Evolutionary conservation across 2,888 invertebrate genomes (phyloP), one percentile per base, ranked within the genome.

Genomic region (Saturnia japonica): DNA sequence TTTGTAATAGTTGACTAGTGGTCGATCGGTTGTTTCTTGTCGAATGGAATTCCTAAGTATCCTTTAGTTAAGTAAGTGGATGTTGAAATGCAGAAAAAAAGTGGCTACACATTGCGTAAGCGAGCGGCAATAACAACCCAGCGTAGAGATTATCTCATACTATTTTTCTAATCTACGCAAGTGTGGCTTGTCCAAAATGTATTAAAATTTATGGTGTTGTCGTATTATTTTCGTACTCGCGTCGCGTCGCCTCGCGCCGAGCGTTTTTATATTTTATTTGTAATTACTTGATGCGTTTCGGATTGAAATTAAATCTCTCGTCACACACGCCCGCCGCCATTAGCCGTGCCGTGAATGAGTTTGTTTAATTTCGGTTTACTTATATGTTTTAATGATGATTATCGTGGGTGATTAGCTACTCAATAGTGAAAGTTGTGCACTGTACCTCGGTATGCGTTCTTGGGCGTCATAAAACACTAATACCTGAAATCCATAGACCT

Each of bases 211-310:
- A 68, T 86, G 82, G 87, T 75, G 79, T 76, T 82, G 77, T 45
- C 71, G 79, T 74, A 82, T 75, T 78, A 82, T 83, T 77, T 86
- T 87, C 86, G 84, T 84, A 84, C 85, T 80, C 83, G 81, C 84
- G 85, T 82, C 83, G 85, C 80, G 76, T 74, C 74, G 85, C 80
- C 76, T 74, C 74, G 34, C 34, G 34, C 34, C 74, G 80, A 75
- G 47, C 45, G 82, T 84, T 83, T 72, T 78, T 76, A 81, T 82
- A 88, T 88, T 90, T 89, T 89, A 88, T 91, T 90, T 89, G 87
- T 88, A 89, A 90, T 90, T 90, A 90, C 90, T 89, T 90, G 91
- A 91, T 91, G 91, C 87, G 87, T 89, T 90, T 89, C 85, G 80
- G 87, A 91, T 91, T 88, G 88, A 86, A 89, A 88, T 90, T 87